phyloP scores from a whole-genome alignment of 2,888 invertebrate genomes.

The Megalurothrips usitatus region DNA sequence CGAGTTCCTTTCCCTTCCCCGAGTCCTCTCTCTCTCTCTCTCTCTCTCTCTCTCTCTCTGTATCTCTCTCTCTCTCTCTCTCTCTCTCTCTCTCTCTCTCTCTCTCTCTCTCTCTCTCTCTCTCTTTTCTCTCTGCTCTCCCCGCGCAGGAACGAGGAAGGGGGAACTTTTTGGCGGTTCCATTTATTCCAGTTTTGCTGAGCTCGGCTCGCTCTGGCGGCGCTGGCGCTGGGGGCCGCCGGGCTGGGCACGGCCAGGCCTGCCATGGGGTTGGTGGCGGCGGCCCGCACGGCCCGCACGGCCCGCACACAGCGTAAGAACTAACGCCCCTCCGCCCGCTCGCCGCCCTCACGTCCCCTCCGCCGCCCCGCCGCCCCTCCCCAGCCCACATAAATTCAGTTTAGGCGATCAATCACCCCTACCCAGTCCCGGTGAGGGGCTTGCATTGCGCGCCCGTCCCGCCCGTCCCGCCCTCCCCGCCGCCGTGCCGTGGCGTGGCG shows the following conservation, averaged over 20 bases:
- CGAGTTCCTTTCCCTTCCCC: no score
- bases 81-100: no score
- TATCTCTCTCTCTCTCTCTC: no score
- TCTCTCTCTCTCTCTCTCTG: no score
- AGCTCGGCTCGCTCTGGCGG: neutral
- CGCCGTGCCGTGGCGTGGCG: neutral
- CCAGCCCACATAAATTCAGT: conserved; percentile 26
- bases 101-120: no score
- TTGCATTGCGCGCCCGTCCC: neutral
- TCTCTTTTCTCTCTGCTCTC: no score
- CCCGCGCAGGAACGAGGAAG: neutral
- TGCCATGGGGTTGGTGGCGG: no score
- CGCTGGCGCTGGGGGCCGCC: neutral
- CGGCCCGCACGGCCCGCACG: neutral
- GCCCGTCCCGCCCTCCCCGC: neutral
- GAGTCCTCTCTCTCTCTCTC: no score
- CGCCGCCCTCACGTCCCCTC: neutral
- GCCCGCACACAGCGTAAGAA: neutral
- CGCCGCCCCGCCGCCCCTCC: neutral
- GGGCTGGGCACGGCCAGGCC: no score
- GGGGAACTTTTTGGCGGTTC: neutral
- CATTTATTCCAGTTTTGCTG: neutral
- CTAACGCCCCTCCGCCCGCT: neutral
- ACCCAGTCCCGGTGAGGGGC: conserved; percentile 11
- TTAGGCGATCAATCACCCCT: conserved; percentile 23